Percentiles rank a stretch among this genome's conserved stretches.
These are phyloP conservation scores for Drosophila antonietae DNA, from an alignment of 2,888 invertebrate genomes.

Conservation along the genomic window DNA sequence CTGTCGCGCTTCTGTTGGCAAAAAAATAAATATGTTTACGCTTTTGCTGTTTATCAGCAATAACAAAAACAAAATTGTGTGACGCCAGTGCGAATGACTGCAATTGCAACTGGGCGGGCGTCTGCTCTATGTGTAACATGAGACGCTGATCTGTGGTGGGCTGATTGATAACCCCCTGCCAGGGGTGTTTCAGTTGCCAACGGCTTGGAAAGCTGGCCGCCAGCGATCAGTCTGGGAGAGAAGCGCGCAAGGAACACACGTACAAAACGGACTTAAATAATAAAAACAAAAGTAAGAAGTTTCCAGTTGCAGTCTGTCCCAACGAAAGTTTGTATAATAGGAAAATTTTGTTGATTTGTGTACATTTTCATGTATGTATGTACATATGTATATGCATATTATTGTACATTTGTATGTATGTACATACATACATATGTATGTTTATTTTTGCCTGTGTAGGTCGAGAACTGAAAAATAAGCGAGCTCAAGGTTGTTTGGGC, in stretches of 20 bases:
- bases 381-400: not conserved
- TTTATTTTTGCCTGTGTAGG: not conserved
- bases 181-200: slow-evolving; percentile 53
- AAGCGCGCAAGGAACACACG: slow-evolving; percentile 33
- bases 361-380: not conserved
- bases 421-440: no score
- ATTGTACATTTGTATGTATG: not conserved
- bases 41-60: slow-evolving; percentile 46
- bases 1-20: slow-evolving; percentile 4
- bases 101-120: slow-evolving; percentile 39
- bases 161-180: slow-evolving; percentile 71
- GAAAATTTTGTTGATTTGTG: not conserved
- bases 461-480: not conserved
- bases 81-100: slow-evolving; percentile 65
- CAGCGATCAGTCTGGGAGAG: slow-evolving; percentile 34
- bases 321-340: not conserved
- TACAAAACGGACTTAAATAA: slow-evolving; percentile 6
- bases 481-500: not conserved
- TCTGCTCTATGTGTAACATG: slow-evolving; percentile 49
- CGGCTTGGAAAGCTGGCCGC: slow-evolving; percentile 27
- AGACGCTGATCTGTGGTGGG: slow-evolving; percentile 47
- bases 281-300: not conserved
- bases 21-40: slow-evolving; percentile 70
- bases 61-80: slow-evolving; percentile 50
- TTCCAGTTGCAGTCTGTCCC: not conserved